Evolutionary conservation across 2,888 invertebrate species (phyloP).

Genomic region (Neoscelio sp.): DNA sequence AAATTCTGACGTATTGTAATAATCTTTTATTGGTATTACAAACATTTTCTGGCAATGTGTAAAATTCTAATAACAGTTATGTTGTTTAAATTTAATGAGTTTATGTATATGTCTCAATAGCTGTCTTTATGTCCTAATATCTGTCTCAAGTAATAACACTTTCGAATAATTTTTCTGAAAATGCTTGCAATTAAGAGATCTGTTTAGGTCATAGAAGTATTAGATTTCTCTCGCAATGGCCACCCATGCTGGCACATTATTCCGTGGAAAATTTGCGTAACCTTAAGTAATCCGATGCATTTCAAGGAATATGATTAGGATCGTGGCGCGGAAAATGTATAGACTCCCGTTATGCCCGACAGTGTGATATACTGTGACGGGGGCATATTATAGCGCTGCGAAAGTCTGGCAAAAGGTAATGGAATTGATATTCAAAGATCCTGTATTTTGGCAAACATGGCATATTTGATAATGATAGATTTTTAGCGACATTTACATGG

Average conservation of each 20-base stretch:
- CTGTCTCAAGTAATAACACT: no score
- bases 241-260: no score
- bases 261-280: slow-evolving; percentile 45
- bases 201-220: no score
- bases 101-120: no score
- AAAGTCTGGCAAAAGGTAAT: slow-evolving; percentile 54
- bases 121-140: no score
- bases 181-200: no score
- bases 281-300: slow-evolving; percentile 46
- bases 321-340: slow-evolving; percentile 47
- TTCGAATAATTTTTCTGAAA: no score
- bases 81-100: no score
- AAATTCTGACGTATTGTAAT: no score
- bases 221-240: slow-evolving; percentile 23
- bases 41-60: no score
- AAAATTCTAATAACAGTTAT: no score
- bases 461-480: slow-evolving; percentile 17
- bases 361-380: slow-evolving; percentile 29
- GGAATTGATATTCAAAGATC: slow-evolving; percentile 38
- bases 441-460: slow-evolving; percentile 22
- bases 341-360: slow-evolving; percentile 59
- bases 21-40: no score
- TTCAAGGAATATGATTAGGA: slow-evolving; percentile 47
- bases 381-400: slow-evolving; percentile 19
- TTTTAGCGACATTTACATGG: slow-evolving; percentile 25